A percentile compares a stretch with the other conserved stretches of the same genome.
phyloP scores from a whole-genome alignment of 2,888 invertebrate genomes.

The Digitonthophagus gazella region DNA sequence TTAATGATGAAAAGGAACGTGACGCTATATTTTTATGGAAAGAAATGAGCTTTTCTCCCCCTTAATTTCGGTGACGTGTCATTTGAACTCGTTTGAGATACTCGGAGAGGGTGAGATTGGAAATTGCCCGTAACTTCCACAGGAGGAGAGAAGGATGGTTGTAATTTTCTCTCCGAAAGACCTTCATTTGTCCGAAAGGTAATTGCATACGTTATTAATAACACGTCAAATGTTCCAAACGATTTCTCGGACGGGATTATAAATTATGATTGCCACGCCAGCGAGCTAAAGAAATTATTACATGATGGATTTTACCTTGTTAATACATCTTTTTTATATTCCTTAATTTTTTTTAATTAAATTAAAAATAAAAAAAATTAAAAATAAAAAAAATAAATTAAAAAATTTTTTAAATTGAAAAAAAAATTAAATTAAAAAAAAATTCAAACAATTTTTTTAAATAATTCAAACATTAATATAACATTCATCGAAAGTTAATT shows the following conservation, averaged over 20 bases:
- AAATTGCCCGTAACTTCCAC: not conserved
- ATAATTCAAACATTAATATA: not conserved
- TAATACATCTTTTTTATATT: not conserved
- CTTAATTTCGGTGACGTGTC: not conserved
- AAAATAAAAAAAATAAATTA: too few species aligned
- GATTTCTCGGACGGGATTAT: slow-evolving; percentile 43
- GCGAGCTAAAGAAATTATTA: not conserved
- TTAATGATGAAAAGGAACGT: not conserved
- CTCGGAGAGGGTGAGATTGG: not conserved
- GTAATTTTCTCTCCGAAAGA: slow-evolving; percentile 48
- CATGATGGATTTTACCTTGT: not conserved
- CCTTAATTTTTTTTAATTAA: not conserved
- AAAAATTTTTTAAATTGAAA: too few species aligned
- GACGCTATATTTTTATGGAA: too few species aligned
- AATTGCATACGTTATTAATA: slow-evolving; percentile 49
- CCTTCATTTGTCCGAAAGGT: slow-evolving; percentile 45
- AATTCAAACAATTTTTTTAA: not conserved
- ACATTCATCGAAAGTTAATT: not conserved
- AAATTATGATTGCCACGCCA: slow-evolving; percentile 37
- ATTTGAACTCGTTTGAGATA: not conserved
- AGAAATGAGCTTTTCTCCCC: not conserved
- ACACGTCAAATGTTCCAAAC: slow-evolving; percentile 47
- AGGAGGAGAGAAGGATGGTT: slow-evolving; percentile 39
- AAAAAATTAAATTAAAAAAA: too few species aligned
- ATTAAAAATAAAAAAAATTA: too few species aligned